Conservation (phyloP, 2,113 vertebrate species). For the Gambusia holbrooki region DNA sequence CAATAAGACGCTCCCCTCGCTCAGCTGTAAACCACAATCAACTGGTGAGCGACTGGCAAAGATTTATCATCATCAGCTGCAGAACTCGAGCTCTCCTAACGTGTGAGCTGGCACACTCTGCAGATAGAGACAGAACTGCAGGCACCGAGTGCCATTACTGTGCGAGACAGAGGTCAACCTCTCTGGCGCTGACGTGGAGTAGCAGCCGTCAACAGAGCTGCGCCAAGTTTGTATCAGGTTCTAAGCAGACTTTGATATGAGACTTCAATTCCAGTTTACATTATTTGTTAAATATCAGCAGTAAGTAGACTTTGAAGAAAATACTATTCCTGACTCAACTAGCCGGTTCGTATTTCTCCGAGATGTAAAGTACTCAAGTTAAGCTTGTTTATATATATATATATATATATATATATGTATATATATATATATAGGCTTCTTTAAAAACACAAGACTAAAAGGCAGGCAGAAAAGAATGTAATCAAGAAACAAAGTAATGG, state of each 20-base stretch:
- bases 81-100: slow-evolving; percentile 43
- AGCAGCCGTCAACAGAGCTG: slow-evolving; percentile 15
- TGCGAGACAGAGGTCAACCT: slow-evolving; percentile 59
- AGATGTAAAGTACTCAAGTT: not conserved
- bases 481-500: not conserved
- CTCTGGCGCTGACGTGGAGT: slow-evolving; percentile 24
- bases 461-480: not conserved
- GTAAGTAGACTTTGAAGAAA: not conserved
- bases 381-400: not conserved
- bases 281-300: not conserved
- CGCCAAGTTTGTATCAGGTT: not conserved
- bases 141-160: slow-evolving; percentile 43
- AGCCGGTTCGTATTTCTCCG: not conserved
- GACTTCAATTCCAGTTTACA: not conserved
- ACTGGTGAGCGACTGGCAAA: slow-evolving; percentile 69
- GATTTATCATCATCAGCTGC: slow-evolving; percentile 74
- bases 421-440: not conserved
- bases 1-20: slow-evolving; percentile 62
- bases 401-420: not conserved
- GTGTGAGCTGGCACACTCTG: slow-evolving; percentile 57
- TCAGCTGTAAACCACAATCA: slow-evolving; percentile 74
- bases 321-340: not conserved
- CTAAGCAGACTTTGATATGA: not conserved
- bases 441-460: not conserved
- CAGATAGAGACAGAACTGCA: slow-evolving; percentile 45